Evolutionary conservation across 2,797 vertebrate species (phyloP).

Genomic region (Danio tinwini): DNA sequence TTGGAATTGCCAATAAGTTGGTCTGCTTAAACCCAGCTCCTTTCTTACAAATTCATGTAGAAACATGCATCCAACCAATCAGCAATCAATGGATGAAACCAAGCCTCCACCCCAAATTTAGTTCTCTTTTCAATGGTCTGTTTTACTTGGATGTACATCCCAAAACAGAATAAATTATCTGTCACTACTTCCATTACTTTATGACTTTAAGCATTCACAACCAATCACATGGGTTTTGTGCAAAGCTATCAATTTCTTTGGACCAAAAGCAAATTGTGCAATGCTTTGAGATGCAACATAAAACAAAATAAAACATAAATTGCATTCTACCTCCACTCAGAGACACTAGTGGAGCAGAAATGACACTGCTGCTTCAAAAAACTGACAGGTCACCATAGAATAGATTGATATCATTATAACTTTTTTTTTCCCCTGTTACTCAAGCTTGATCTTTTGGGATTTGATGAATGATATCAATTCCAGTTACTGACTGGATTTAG

Average conservation of each 20-base stretch:
- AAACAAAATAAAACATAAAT: no score
- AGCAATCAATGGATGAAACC: no score
- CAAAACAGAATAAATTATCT: not conserved
- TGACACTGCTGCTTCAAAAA: not conserved
- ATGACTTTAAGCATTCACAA: not conserved
- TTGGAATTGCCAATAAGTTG: no score
- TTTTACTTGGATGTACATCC: not conserved
- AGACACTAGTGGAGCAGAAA: not conserved
- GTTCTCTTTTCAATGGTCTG: not conserved
- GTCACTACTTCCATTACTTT: not conserved
- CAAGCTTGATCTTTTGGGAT: slow-evolving; percentile 10
- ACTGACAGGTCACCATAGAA: not conserved
- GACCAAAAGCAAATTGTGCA: not conserved
- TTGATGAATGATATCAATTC: slow-evolving; percentile 20
- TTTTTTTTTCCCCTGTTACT: not conserved
- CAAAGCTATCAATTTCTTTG: not conserved
- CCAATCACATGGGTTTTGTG: not conserved
- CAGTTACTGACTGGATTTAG: not conserved
- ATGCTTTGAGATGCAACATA: not conserved
- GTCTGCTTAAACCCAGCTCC: no score
- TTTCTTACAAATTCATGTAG: no score
- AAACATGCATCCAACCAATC: no score
- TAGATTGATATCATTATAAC: not conserved
- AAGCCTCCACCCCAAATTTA: no score
- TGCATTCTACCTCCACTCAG: no score